Percentiles rank a stretch among this genome's conserved stretches.
phyloP scores from a whole-genome alignment of 30 jellyfish, hydroid and myxozoan genomes.

The Hydra vulgaris region DNA sequence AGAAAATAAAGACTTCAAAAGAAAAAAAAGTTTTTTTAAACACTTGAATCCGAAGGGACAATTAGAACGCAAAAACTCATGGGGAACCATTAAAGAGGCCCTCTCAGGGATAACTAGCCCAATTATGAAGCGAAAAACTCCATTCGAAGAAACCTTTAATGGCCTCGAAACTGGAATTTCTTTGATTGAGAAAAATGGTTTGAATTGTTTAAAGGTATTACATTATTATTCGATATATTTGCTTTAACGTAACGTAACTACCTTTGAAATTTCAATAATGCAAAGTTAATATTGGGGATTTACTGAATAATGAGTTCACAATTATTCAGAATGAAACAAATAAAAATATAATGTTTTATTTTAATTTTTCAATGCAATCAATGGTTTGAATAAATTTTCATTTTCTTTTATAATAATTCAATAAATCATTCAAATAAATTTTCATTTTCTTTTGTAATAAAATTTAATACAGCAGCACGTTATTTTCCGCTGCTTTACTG shows the following conservation, averaged over 20 bases:
- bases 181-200: background rate
- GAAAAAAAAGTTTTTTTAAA: background rate
- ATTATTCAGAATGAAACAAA: too few species aligned
- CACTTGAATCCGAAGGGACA: background rate
- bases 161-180: constrained; percentile 5
- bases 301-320: too few species aligned
- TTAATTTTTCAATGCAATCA: too few species aligned
- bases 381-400: too few species aligned
- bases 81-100: constrained; percentile 8
- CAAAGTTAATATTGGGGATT: too few species aligned
- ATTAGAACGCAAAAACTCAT: background rate
- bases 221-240: background rate
- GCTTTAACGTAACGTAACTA: too few species aligned
- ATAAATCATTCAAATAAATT: too few species aligned
- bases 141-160: background rate
- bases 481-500: background rate
- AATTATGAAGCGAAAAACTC: background rate
- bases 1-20: background rate
- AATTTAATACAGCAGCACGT: background rate
- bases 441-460: background rate
- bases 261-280: too few species aligned
- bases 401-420: too few species aligned
- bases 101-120: constrained; percentile 1
- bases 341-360: too few species aligned
- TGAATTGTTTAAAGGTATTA: background rate